Conservation (phyloP, 2,888 invertebrate species). For the Aphrophora alni region DNA sequence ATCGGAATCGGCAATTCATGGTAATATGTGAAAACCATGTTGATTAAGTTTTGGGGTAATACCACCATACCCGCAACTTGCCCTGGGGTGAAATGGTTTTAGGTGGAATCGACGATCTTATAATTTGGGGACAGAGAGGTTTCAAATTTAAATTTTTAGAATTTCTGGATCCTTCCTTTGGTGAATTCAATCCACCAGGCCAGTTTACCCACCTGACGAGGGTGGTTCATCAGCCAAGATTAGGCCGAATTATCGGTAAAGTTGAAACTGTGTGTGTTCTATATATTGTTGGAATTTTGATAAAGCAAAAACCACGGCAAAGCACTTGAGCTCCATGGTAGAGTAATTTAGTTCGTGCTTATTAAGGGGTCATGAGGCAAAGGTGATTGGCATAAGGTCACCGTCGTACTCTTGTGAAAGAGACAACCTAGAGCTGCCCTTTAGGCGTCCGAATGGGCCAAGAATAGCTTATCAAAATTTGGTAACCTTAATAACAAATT, state of each 20-base stretch:
- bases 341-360: no score
- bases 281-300: conserved; percentile 6
- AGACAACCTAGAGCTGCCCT: background rate
- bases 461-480: conserved; percentile 23
- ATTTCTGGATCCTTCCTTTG: conserved; percentile 16
- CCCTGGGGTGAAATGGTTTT: background rate
- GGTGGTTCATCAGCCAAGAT: conserved; percentile 25
- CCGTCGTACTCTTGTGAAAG: no score
- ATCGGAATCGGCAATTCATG: conserved; percentile 17
- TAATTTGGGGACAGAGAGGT: no score
- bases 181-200: conserved; percentile 14
- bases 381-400: conserved; percentile 24
- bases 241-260: conserved; percentile 25
- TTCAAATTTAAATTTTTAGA: no score
- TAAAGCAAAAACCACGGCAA: conserved; percentile 16
- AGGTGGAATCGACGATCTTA: conserved; percentile 10
- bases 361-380: conserved; percentile 3
- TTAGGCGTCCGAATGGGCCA: conserved; percentile 19
- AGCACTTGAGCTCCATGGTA: conserved; percentile 10
- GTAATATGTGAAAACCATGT: conserved; percentile 14
- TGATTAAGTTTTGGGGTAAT: background rate
- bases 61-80: background rate
- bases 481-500: conserved; percentile 23
- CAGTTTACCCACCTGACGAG: conserved; percentile 24
- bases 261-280: conserved; percentile 18